These are phyloP conservation scores for Centropristis striata DNA, from an alignment of 2,113 vertebrate genomes.

Conservation along the genomic window DNA sequence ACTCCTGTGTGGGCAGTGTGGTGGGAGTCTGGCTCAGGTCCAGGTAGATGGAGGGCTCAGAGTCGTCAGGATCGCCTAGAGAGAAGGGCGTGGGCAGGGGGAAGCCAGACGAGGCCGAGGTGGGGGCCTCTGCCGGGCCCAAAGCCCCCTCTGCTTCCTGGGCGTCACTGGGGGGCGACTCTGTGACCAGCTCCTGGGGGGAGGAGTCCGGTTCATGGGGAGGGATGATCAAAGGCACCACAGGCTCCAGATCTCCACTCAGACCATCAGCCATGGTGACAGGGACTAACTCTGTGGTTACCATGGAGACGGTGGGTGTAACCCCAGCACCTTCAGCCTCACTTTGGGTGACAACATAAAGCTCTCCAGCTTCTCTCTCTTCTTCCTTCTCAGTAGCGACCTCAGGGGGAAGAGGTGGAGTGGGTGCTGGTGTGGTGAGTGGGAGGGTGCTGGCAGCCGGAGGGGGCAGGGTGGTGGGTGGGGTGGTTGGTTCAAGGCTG, in stretches of 20 bases:
- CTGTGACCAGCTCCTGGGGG: slow-evolving; percentile 63
- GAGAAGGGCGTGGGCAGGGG: slow-evolving; percentile 69
- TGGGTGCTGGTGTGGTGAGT: slow-evolving; percentile 1
- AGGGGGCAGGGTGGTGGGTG: slow-evolving; percentile 30
- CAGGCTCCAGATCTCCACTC: slow-evolving; percentile 44
- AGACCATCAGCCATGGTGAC: slow-evolving; percentile 54
- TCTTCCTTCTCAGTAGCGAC: slow-evolving; percentile 20
- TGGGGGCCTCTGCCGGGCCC: slow-evolving; percentile 69
- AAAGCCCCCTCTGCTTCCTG: slow-evolving; percentile 65
- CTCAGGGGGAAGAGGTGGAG: slow-evolving; percentile 25
- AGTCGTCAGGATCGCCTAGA: slow-evolving; percentile 63
- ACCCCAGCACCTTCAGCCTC: neutral
- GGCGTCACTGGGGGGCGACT: slow-evolving; percentile 44
- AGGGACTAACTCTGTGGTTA: slow-evolving; percentile 32
- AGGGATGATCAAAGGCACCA: slow-evolving; percentile 62
- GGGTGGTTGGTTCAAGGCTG: slow-evolving; percentile 33
- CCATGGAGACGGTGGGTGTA: slow-evolving; percentile 29
- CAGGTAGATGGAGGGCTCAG: slow-evolving; percentile 66
- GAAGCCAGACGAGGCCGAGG: slow-evolving; percentile 63
- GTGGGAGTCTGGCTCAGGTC: slow-evolving; percentile 66
- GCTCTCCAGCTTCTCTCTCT: slow-evolving; percentile 26
- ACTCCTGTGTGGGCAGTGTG: slow-evolving; percentile 40
- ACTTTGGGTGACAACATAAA: slow-evolving; percentile 32
- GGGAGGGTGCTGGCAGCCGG: slow-evolving; percentile 42
- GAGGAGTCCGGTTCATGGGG: slow-evolving; percentile 48